Conservation (phyloP, 1,140 invertebrate genomes). For the Pogonomyrmex californicus region DNA sequence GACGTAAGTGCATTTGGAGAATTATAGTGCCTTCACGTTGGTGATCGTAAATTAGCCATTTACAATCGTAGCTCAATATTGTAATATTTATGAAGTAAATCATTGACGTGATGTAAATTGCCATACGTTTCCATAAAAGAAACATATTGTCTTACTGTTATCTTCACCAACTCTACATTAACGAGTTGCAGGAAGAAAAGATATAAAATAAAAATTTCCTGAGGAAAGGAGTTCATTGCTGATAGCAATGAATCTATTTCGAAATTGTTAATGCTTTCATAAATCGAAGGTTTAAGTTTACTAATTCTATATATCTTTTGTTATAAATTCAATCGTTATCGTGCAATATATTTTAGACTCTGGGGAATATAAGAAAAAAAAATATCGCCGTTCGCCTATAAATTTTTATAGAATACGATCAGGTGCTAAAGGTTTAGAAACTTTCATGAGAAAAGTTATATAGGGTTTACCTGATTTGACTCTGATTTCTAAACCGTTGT, state of each 20-base stretch:
- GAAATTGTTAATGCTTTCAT: constrained; percentile 3
- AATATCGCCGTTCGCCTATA: constrained; percentile 10
- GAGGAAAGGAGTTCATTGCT: constrained; percentile 69
- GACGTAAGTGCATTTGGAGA: constrained; percentile 24
- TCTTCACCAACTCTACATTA: constrained; percentile 73
- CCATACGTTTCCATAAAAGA: background rate
- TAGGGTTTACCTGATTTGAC: background rate
- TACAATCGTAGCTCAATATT: constrained; percentile 46
- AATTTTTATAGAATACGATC: constrained; percentile 30
- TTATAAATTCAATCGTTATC: constrained; percentile 36
- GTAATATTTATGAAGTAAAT: constrained; percentile 29
- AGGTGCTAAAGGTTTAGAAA: constrained; percentile 12
- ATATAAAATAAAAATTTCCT: constrained; percentile 23
- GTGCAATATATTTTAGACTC: background rate
- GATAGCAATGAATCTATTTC: constrained; percentile 70
- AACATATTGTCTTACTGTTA: constrained; percentile 8
- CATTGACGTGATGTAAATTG: background rate
- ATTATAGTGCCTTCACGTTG: constrained; percentile 47
- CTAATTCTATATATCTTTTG: constrained; percentile 1
- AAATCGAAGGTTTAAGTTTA: constrained; percentile 8
- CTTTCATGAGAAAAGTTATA: constrained; percentile 16
- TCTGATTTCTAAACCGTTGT: constrained; percentile 27
- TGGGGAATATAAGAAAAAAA: background rate
- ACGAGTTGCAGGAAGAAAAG: constrained; percentile 74
- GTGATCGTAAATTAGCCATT: constrained; percentile 26